Percentiles rank a stretch among this genome's conserved stretches.
These are phyloP conservation scores for Colistium nudipinnis DNA, from an alignment of 2,113 vertebrate genomes.

Conservation along the genomic window DNA sequence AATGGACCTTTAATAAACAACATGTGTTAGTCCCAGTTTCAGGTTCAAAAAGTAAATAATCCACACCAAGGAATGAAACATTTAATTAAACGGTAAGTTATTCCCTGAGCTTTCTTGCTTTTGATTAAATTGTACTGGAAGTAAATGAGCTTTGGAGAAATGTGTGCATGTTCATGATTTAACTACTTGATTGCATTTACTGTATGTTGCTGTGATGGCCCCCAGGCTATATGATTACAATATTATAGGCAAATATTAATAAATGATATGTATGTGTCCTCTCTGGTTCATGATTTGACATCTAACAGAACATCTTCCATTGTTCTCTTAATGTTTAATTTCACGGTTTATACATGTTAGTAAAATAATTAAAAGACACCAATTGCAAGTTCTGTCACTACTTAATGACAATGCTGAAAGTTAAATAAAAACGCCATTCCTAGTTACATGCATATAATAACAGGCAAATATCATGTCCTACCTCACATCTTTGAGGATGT, in stretches of 20 bases:
- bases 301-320: not conserved
- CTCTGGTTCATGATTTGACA: not conserved
- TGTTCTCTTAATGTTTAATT: not conserved
- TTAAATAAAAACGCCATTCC: not conserved
- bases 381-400: too few relatives aligned
- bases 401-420: too few relatives aligned
- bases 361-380: not conserved
- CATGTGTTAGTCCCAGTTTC: not conserved
- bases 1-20: not conserved
- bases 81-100: too few relatives aligned
- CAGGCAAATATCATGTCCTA: conserved; percentile 40
- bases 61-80: not conserved
- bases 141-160: too few relatives aligned
- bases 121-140: too few relatives aligned
- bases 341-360: not conserved
- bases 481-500: conserved; percentile 81
- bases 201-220: not conserved
- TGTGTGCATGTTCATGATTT: too few relatives aligned
- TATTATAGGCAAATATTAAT: not conserved
- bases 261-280: not conserved
- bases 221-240: not conserved
- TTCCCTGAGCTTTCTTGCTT: too few relatives aligned
- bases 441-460: not conserved
- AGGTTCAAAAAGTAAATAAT: not conserved
- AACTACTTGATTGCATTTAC: not conserved